Percentiles rank a stretch among this genome's conserved stretches.
These are phyloP conservation scores for Syritta pipiens DNA, from an alignment of 2,888 invertebrate genomes.

Conservation along the genomic window DNA sequence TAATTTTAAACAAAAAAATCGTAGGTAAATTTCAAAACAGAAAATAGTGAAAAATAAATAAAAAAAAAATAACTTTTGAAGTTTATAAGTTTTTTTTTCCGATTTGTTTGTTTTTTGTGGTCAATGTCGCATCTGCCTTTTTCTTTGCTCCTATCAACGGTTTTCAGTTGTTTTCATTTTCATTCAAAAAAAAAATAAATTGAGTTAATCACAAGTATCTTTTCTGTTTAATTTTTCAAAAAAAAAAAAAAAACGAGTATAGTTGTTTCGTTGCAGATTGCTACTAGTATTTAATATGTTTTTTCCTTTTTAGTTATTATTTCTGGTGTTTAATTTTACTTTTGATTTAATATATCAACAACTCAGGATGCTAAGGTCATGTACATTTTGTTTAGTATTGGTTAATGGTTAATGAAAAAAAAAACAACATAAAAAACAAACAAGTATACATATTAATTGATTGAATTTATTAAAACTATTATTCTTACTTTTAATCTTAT, in stretches of 20 bases:
- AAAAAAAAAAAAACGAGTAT: constrained; percentile 11
- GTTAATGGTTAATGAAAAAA: constrained; percentile 29
- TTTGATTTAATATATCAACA: constrained; percentile 17
- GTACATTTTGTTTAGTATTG: constrained; percentile 55
- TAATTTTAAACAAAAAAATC: constrained; percentile 11
- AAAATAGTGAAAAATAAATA: constrained; percentile 29
- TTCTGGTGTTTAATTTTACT: constrained; percentile 15
- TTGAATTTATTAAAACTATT: constrained; percentile 54
- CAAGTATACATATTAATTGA: constrained; percentile 31
- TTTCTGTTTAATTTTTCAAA: background rate
- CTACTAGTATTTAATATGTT: constrained; percentile 33
- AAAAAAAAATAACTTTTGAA: too few species aligned
- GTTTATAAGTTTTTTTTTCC: constrained; percentile 16
- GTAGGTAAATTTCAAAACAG: constrained; percentile 40
- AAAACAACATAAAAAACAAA: constrained; percentile 19
- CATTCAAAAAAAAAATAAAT: background rate
- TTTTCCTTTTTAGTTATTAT: constrained; percentile 3
- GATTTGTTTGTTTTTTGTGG: constrained; percentile 57
- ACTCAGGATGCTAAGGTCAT: constrained; percentile 61
- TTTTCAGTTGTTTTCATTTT: constrained; percentile 12
- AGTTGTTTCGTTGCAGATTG: constrained; percentile 61
- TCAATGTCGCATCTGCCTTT: constrained; percentile 63
- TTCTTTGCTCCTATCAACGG: constrained; percentile 35
- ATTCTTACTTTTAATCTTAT: constrained; percentile 47
- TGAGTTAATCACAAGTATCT: background rate